Base-by-base conservation (phyloP, 2,888 invertebrate genomes). In the Empis stercorea region DNA sequence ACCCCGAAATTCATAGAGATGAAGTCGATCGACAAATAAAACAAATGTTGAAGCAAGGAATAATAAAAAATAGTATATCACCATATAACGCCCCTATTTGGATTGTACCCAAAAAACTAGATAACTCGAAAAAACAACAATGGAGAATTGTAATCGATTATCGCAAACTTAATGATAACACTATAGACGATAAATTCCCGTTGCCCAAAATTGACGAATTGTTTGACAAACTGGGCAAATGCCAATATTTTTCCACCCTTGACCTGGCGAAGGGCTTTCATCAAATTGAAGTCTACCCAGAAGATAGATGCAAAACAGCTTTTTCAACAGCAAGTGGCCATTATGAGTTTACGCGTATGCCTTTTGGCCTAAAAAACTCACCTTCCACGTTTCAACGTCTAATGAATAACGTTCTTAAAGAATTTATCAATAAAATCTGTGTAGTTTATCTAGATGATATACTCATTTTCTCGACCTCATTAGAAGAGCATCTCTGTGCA, bases 381-480 rank as follows among this genome's bases (percentile, higher is more conserved):
- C 47, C 49, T 5, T 30, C 45, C 5, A 48, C 45, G 13, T 48
- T 48, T 36, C 53, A 55, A 43, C 44, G 50, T 6, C 5, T 55
- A 27, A 53, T 52, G 46, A 55, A 55, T 43, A 11, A 42, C 16
- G 37, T 54, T n/a, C 27, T 53, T 17, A 45, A 23, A 11, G 46
- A 52, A 6, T 46, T 30, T 34, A 46, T 51, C 10, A 49, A 49
- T 40, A 52, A 44, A 36, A 45, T 50, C 4, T 47, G 46, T 39
- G 48, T 51, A 2, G 43, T 50, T 13, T 51, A 53, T 47, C 11
- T 54, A n/a, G 51, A 52, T 20, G 50, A 53, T 38, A 51, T 53
- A 17, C 20, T 52, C 13, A 37, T 53, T 3, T 53, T 54, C 10
- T 40, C 42, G 15, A 52, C 50, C 1, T 47, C 43, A 6, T 17